These are phyloP conservation scores for Pachydiplax longipennis DNA, from an alignment of 2,888 invertebrate genomes.

Conservation along the genomic window DNA sequence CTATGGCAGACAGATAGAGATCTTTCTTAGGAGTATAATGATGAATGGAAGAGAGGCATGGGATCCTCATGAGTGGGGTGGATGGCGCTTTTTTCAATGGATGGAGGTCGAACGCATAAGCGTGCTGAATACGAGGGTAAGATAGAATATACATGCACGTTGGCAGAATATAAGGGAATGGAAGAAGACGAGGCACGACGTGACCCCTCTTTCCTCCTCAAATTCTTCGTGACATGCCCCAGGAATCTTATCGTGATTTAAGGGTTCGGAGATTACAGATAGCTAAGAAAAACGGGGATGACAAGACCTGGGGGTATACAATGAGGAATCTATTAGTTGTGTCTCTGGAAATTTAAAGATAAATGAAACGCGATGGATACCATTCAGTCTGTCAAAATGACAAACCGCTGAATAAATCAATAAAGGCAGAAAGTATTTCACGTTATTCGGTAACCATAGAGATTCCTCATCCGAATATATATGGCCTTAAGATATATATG, in stretches of 20 bases:
- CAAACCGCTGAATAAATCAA: no score
- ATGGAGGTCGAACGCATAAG: not conserved
- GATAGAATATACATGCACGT: not conserved
- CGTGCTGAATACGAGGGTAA: not conserved
- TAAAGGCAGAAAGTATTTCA: no score
- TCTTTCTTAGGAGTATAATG: slow-evolving; percentile 8
- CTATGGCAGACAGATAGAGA: slow-evolving; percentile 3
- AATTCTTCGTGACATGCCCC: not conserved
- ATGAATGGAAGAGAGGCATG: slow-evolving; percentile 36
- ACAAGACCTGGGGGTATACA: not conserved
- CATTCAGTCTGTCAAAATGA: no score
- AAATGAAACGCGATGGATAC: no score
- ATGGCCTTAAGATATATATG: no score
- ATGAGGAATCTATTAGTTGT: not conserved
- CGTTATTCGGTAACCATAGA: no score
- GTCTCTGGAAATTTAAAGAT: no score
- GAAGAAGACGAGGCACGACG: not conserved
- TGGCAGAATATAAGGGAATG: not conserved
- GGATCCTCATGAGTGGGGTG: slow-evolving; percentile 1
- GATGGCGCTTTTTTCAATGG: not conserved
- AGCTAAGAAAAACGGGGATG: not conserved
- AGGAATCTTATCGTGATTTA: not conserved
- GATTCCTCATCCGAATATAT: no score
- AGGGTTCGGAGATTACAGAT: not conserved
- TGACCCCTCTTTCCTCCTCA: not conserved